Evolutionary conservation across 2,113 vertebrate genomes (phyloP).

Genomic region (Alosa alosa): DNA sequence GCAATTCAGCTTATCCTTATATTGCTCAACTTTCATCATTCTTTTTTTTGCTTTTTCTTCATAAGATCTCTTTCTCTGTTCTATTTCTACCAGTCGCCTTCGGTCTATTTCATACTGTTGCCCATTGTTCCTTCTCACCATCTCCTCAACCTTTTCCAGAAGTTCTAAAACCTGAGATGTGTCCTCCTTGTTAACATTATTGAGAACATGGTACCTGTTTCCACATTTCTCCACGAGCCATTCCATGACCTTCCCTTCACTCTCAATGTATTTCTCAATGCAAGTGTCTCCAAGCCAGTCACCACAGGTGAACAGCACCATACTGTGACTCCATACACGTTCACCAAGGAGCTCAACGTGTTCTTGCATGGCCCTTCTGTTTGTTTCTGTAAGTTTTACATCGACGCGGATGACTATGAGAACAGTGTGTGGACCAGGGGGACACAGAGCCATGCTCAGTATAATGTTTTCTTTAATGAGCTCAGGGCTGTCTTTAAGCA

Average conservation of each 20-base stretch:
- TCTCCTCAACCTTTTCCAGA: neutral
- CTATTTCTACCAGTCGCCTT: neutral
- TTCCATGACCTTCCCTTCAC: neutral
- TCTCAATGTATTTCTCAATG: neutral
- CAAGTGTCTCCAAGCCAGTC: neutral
- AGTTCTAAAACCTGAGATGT: neutral
- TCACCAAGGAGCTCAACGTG: neutral
- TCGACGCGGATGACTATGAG: neutral
- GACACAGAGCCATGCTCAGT: neutral
- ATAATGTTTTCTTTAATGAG: neutral
- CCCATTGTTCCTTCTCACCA: neutral
- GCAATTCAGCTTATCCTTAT: neutral
- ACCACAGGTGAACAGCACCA: neutral
- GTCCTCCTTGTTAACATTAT: conserved; percentile 4
- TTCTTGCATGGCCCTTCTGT: neutral
- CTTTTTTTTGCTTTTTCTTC: neutral
- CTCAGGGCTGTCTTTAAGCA: neutral
- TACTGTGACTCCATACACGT: neutral
- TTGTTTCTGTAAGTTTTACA: neutral
- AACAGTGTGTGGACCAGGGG: neutral
- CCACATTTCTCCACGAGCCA: neutral
- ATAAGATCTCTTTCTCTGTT: neutral
- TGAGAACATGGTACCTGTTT: neutral
- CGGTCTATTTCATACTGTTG: neutral
- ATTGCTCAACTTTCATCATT: neutral